Evolutionary conservation across 2,888 invertebrate genomes (phyloP), one percentile per base, ranked within the genome.

Genomic region (Tachina grossa): DNA sequence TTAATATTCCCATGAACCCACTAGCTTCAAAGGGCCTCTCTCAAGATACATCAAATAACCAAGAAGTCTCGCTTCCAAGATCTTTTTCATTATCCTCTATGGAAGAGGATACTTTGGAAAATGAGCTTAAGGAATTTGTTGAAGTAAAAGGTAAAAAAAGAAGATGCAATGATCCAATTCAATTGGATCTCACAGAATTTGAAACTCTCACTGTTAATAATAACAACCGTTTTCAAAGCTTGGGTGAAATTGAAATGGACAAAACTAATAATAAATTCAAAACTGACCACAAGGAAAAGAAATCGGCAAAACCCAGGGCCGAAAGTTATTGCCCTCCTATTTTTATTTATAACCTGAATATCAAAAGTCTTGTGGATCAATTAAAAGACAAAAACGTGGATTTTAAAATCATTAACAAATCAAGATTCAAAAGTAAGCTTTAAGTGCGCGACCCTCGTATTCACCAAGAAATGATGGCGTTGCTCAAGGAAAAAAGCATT

Each of bases 131-230:
- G 13, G 16, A 53, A 53, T 16, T 9, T 16, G 16, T 75, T 49
- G 19, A 53, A 16, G 51, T 53, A 9, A 53, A 53, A 53, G 16
- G 1, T 53, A 53, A 53, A 53, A 53, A 53, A 53, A 53, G 51
- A 53, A 53, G 16, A 53, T 53, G 51, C 51, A 53, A 53, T 53
- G 51, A 53, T 16, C 51, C 51, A 53, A 53, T 53, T 53, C 51
- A 16, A 53, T 53, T 53, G n/a, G 51, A 53, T 53, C 51, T 53
- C 51, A 53, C 16, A 2, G 9, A 5, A 53, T 16, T 53, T 16
- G 51, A 53, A 53, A 53, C 51, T 53, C 8, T 4, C 10, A 53
- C 6, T n/a, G 51, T 53, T 16, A 16, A 53, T 16, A 53, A 53
- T 16, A 16, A 53, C 16, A 53, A 53, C 16, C 51, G 51, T 55